A percentile compares a stretch with the other conserved stretches of the same genome.
Evolutionary conservation across 2,797 vertebrate species (phyloP).

Genomic region (Xiphorhynchus erythropygius): DNA sequence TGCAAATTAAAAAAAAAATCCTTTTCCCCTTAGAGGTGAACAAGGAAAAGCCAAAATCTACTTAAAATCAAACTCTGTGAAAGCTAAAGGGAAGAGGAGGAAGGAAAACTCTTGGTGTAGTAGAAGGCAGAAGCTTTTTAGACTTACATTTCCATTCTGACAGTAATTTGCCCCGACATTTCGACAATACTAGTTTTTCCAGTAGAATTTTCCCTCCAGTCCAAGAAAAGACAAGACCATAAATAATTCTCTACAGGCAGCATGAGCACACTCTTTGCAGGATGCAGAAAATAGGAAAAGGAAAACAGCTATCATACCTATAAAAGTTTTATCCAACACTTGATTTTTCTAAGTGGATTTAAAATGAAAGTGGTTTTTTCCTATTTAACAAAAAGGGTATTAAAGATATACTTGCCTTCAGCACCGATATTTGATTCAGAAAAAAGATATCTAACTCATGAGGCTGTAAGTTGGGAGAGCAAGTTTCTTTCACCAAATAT

Average conservation of each 20-base stretch:
- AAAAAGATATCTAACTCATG: background rate
- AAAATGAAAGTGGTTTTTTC: background rate
- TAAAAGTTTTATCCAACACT: background rate
- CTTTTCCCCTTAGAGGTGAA: background rate
- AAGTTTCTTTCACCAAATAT: background rate
- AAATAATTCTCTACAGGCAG: background rate
- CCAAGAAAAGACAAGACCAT: background rate
- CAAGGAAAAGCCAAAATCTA: background rate
- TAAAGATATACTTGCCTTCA: slow-evolving; percentile 66
- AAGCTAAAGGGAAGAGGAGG: background rate
- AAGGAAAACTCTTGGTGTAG: background rate
- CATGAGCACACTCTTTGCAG: background rate
- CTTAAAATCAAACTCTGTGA: background rate
- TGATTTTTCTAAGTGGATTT: background rate
- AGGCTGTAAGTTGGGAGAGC: background rate
- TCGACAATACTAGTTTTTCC: background rate
- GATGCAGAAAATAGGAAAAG: background rate
- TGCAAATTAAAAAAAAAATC: background rate
- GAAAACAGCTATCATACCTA: background rate
- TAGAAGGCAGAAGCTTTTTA: background rate
- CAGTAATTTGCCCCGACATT: slow-evolving; percentile 1
- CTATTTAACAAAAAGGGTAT: background rate
- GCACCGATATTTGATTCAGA: background rate
- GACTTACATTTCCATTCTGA: background rate
- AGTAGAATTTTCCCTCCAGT: background rate